A percentile compares a stretch with the other conserved stretches of the same genome.
Evolutionary conservation across 2,113 vertebrate genomes (phyloP).

Genomic region (Sigmodon hispidus): DNA sequence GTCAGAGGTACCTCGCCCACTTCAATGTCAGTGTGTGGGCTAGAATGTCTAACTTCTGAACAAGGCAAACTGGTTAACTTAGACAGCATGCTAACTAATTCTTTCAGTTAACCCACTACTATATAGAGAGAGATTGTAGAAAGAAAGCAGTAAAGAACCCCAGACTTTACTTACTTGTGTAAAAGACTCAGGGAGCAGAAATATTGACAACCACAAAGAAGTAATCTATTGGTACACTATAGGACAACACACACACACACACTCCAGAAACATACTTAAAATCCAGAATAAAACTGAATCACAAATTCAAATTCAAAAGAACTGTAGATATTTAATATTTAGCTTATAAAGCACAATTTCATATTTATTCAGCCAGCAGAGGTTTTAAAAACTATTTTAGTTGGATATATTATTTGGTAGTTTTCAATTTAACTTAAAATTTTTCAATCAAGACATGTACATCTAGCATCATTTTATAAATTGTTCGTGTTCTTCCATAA

Average conservation of each 20-base stretch:
- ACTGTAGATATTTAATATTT: conserved; percentile 50
- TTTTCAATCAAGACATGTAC: background rate
- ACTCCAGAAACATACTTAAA: conserved; percentile 31
- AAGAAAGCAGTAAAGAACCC: background rate
- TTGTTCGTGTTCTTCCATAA: conserved; percentile 3
- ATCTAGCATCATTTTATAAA: background rate
- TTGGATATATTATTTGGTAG: conserved; percentile 40
- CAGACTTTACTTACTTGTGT: background rate
- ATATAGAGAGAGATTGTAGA: background rate
- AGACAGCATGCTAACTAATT: background rate
- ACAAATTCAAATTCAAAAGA: conserved; percentile 51
- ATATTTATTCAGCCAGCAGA: conserved; percentile 2
- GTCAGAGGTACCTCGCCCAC: background rate
- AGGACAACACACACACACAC: background rate
- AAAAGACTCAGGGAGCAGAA: conserved; percentile 13
- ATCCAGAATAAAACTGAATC: conserved; percentile 31
- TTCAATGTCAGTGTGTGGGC: background rate
- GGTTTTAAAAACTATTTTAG: conserved; percentile 49
- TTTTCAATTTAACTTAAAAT: conserved; percentile 22
- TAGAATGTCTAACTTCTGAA: conserved; percentile 51
- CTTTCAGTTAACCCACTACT: background rate
- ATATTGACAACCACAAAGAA: conserved; percentile 25
- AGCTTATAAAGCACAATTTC: conserved; percentile 56
- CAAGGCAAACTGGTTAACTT: background rate
- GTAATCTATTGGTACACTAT: background rate